Conservation (phyloP, 2,888 invertebrate genomes). For the Calameuta idolon region DNA sequence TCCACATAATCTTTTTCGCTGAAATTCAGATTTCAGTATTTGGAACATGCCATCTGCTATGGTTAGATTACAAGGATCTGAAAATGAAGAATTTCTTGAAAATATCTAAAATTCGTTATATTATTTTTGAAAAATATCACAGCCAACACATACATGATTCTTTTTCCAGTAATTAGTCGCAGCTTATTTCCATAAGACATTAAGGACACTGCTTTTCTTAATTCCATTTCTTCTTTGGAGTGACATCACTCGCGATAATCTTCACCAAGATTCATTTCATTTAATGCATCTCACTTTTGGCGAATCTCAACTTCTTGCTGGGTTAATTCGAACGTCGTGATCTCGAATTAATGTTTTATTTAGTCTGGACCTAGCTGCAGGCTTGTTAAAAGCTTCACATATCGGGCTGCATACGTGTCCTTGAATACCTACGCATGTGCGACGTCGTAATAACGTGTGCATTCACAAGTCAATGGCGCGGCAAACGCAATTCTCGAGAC, state of each 20-base stretch:
- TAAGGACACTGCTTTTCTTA: too few relatives aligned
- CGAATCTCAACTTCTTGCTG: background rate
- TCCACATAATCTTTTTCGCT: background rate
- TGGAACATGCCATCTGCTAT: background rate
- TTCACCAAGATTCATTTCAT: too few relatives aligned
- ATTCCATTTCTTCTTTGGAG: too few relatives aligned
- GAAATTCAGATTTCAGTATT: background rate
- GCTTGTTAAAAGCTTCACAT: background rate
- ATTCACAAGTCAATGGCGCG: background rate
- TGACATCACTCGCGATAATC: too few relatives aligned
- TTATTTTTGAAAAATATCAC: too few relatives aligned
- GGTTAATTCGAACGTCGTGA: background rate
- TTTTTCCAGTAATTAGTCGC: too few relatives aligned
- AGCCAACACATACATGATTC: too few relatives aligned
- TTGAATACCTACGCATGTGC: background rate
- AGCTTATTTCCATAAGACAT: too few relatives aligned
- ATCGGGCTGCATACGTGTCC: background rate
- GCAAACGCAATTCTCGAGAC: background rate
- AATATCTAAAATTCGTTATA: too few relatives aligned
- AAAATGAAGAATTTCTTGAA: too few relatives aligned
- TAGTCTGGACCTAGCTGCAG: background rate
- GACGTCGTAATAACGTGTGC: background rate
- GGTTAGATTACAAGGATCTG: too few relatives aligned
- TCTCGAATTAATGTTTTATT: background rate
- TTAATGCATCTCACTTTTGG: background rate